These are phyloP conservation scores for Latrodectus elegans DNA, from an alignment of 2,888 invertebrate genomes.

Conservation along the genomic window DNA sequence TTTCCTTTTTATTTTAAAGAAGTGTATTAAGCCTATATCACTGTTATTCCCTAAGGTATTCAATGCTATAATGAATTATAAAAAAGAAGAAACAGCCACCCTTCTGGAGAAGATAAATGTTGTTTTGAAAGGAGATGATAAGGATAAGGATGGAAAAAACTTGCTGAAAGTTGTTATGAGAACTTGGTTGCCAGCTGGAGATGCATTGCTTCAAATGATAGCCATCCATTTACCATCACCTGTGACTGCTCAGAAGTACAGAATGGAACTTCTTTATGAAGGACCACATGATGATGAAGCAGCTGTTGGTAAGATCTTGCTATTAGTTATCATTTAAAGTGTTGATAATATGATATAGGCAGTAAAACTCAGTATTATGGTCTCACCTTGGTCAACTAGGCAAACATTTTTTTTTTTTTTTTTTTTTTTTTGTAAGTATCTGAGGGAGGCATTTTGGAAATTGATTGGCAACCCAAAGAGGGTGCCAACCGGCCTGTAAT, in stretches of 20 bases:
- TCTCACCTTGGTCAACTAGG: too few species aligned
- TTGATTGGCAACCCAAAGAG: too few species aligned
- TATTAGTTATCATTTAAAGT: too few species aligned
- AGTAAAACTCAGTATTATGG: too few species aligned
- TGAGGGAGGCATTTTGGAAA: too few species aligned
- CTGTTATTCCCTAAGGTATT: constrained; percentile 78
- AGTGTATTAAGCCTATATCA: not conserved
- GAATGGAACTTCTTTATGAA: constrained; percentile 99
- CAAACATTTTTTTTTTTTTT: too few species aligned
- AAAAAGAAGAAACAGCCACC: constrained; percentile 92
- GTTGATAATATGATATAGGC: too few species aligned
- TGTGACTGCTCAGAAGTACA: constrained; percentile 98
- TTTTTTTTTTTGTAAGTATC: too few species aligned
- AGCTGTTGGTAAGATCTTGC: constrained; percentile 81
- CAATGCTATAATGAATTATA: constrained; percentile 91
- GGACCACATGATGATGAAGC: constrained; percentile 97
- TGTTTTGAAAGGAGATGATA: constrained; percentile 93
- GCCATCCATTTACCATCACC: constrained; percentile 99
- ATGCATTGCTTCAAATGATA: constrained; percentile 99
- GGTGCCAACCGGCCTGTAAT: too few species aligned
- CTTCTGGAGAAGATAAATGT: constrained; percentile 94
- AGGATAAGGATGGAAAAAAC: constrained; percentile 96
- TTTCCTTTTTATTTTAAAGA: not conserved
- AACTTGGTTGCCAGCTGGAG: constrained; percentile 99
- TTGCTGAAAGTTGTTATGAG: constrained; percentile 98